Conservation (phyloP, 2,797 vertebrate genomes). For the Pseudomugil tenellus region DNA sequence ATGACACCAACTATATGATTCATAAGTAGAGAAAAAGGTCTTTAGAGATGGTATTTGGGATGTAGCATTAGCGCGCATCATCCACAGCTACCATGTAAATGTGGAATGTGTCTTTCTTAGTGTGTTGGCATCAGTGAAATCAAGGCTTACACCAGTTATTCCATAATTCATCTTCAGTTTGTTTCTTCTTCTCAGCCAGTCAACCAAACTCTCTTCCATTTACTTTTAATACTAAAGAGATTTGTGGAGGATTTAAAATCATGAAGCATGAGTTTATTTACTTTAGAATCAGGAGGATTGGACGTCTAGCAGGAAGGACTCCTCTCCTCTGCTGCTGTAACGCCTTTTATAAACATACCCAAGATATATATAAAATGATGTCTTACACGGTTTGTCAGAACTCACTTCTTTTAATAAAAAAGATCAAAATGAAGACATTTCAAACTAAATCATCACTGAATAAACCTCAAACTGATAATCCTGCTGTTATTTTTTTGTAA, state of each 20-base stretch:
- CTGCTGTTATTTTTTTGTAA: not conserved
- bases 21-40: too few species aligned
- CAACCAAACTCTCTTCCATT: slow-evolving; percentile 53
- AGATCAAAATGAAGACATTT: not conserved
- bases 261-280: slow-evolving; percentile 46
- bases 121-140: too few species aligned
- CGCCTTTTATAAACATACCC: not conserved
- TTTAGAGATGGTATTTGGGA: too few species aligned
- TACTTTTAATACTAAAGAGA: slow-evolving; percentile 68
- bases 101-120: too few species aligned
- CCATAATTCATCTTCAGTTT: not conserved
- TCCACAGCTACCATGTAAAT: too few species aligned
- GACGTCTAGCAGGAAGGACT: slow-evolving; percentile 14
- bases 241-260: slow-evolving; percentile 55
- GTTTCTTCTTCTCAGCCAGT: slow-evolving; percentile 31
- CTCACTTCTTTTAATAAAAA: too few species aligned
- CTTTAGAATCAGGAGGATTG: slow-evolving; percentile 16
- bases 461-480: not conserved
- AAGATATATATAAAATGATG: not conserved
- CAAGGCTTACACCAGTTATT: too few species aligned
- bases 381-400: not conserved
- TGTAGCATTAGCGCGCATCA: too few species aligned
- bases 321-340: not conserved
- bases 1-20: too few species aligned
- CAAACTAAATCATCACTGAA: too few species aligned